A percentile compares a stretch with the other conserved stretches of the same genome.
phyloP scores from a whole-genome alignment of 2,888 invertebrate species.

The Cantharis flavilabris region DNA sequence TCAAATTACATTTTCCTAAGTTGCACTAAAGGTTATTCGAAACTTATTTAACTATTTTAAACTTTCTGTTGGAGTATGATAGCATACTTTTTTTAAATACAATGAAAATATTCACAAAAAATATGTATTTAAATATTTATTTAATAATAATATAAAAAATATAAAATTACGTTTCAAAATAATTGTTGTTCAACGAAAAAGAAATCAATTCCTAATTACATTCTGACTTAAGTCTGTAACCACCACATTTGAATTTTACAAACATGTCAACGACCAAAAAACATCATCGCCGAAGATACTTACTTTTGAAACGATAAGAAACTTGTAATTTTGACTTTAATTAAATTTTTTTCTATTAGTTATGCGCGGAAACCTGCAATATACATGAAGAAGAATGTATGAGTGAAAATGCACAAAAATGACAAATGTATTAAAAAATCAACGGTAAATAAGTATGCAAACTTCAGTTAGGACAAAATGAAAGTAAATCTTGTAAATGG shows the following conservation, averaged over 20 bases:
- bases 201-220: not conserved
- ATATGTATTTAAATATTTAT: not conserved
- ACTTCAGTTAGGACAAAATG: not conserved
- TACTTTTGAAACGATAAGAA: constrained; percentile 12
- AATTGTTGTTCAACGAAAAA: not conserved
- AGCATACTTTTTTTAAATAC: not conserved
- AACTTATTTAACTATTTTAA: too few species aligned
- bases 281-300: constrained; percentile 5
- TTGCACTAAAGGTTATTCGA: too few species aligned
- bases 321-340: constrained; percentile 1
- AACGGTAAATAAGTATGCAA: not conserved
- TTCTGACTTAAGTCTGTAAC: not conserved
- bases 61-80: too few species aligned
- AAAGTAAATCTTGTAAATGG: not conserved
- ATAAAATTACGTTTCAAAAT: not conserved
- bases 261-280: not conserved
- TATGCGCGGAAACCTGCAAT: constrained; percentile 45
- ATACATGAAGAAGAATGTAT: constrained; percentile 23
- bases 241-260: not conserved
- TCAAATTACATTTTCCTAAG: too few species aligned
- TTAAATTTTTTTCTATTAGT: constrained; percentile 33
- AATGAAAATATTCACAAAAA: not conserved
- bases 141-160: not conserved
- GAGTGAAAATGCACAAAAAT: constrained; percentile 9
- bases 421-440: not conserved